A percentile compares a stretch with the other conserved stretches of the same genome.
Evolutionary conservation across 2,888 invertebrate genomes (phyloP).

Genomic region (Saturnia japonica): DNA sequence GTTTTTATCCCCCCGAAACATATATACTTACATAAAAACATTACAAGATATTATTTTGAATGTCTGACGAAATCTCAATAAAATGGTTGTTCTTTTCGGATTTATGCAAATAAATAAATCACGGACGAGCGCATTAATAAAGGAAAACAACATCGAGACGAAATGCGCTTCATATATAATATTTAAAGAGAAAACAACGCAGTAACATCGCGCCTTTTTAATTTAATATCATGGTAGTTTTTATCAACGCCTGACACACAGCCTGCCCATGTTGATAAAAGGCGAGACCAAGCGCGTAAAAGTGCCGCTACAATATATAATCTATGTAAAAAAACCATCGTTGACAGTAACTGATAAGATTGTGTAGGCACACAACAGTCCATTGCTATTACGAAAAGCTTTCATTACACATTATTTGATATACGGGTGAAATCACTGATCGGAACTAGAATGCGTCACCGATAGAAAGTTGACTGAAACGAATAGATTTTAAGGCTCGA

Average conservation of each 20-base stretch:
- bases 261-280: neutral
- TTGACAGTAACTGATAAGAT: constrained; percentile 41
- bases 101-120: neutral
- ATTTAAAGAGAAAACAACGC: neutral
- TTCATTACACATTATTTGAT: constrained; percentile 53
- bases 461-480: constrained; percentile 42
- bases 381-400: constrained; percentile 57
- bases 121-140: neutral
- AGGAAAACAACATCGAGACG: neutral
- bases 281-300: neutral
- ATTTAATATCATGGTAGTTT: neutral
- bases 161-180: neutral
- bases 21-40: neutral
- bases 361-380: constrained; percentile 37
- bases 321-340: constrained; percentile 19
- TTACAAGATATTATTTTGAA: neutral
- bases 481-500: constrained; percentile 39
- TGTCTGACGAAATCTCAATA: constrained; percentile 4
- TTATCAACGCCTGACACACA: neutral
- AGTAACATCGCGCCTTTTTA: neutral
- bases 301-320: constrained; percentile 19
- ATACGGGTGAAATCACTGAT: constrained; percentile 46
- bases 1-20: neutral
- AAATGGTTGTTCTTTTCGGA: neutral
- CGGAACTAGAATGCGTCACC: constrained; percentile 26